Evolutionary conservation across 2,888 invertebrate genomes (phyloP).

Genomic region (Chouioia cunea): DNA sequence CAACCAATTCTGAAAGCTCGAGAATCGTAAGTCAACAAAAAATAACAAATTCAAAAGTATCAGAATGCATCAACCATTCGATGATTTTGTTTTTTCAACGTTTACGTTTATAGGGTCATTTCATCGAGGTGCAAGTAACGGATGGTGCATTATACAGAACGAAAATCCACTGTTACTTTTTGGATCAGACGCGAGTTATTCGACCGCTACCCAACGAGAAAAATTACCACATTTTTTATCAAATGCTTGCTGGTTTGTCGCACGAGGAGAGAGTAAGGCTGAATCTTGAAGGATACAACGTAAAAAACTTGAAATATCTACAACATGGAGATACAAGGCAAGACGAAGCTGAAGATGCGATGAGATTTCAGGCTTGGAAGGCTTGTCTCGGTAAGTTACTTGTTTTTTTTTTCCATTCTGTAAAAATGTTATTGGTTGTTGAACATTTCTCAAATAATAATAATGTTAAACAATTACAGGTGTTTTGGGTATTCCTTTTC

Average conservation of each 20-base stretch:
- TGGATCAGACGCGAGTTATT: slow-evolving; percentile 93
- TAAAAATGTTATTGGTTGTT: neutral
- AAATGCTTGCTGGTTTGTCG: slow-evolving; percentile 90
- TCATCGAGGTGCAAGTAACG: slow-evolving; percentile 95
- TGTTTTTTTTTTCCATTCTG: neutral
- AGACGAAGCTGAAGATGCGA: slow-evolving; percentile 80
- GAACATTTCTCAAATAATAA: neutral
- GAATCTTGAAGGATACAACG: slow-evolving; percentile 87
- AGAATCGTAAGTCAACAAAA: slow-evolving; percentile 77
- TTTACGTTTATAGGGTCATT: slow-evolving; percentile 84
- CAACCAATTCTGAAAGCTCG: slow-evolving; percentile 91
- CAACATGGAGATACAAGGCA: slow-evolving; percentile 81
- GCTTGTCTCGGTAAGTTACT: slow-evolving; percentile 77
- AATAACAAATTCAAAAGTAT: neutral
- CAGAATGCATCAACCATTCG: too few relatives aligned
- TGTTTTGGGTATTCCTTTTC: slow-evolving; percentile 91
- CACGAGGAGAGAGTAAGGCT: slow-evolving; percentile 88
- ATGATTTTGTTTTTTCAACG: neutral
- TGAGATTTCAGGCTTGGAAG: slow-evolving; percentile 91
- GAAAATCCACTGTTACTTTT: slow-evolving; percentile 95
- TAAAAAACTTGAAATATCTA: slow-evolving; percentile 86
- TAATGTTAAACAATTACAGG: slow-evolving; percentile 63
- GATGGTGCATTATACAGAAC: slow-evolving; percentile 95
- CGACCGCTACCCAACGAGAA: slow-evolving; percentile 88
- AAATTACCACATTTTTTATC: slow-evolving; percentile 97